Conservation (phyloP, 2,888 invertebrate species). For the Biston stratarius region DNA sequence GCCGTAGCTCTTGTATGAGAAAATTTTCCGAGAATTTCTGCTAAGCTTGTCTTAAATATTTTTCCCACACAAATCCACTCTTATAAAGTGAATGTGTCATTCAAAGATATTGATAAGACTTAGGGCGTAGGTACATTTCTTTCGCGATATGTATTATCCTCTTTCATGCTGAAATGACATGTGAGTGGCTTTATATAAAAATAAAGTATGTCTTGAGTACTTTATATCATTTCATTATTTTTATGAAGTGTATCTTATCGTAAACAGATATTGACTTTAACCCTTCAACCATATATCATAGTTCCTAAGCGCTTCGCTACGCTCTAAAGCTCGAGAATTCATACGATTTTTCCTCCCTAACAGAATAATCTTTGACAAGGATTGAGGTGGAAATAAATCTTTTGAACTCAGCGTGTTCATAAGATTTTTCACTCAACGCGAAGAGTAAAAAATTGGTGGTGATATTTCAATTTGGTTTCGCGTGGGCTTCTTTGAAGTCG, state of each 20-base stretch:
- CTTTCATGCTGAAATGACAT: slow-evolving; percentile 24
- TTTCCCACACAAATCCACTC: slow-evolving; percentile 15
- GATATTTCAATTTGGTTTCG: slow-evolving; percentile 52
- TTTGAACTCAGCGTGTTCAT: slow-evolving; percentile 42
- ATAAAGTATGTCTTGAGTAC: slow-evolving; percentile 14
- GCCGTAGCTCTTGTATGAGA: no score
- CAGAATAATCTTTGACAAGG: slow-evolving; percentile 48
- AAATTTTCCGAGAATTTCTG: slow-evolving; percentile 2
- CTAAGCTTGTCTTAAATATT: no score
- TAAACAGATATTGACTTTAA: slow-evolving; percentile 30
- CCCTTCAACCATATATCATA: slow-evolving; percentile 37
- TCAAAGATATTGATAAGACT: slow-evolving; percentile 32
- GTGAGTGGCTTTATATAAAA: slow-evolving; percentile 17
- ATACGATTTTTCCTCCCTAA: slow-evolving; percentile 40
- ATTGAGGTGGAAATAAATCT: slow-evolving; percentile 58
- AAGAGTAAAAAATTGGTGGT: slow-evolving; percentile 46
- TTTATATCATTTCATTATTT: slow-evolving; percentile 30
- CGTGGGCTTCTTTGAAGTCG: slow-evolving; percentile 42
- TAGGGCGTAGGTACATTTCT: slow-evolving; percentile 14
- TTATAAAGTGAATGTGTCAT: slow-evolving; percentile 25
- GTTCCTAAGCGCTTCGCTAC: slow-evolving; percentile 31
- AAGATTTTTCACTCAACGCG: slow-evolving; percentile 46
- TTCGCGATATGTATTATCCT: slow-evolving; percentile 20
- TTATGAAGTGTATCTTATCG: slow-evolving; percentile 33
- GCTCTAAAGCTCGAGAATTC: slow-evolving; percentile 38